A percentile compares a stretch with the other conserved stretches of the same genome.
phyloP scores from a whole-genome alignment of 1,140 invertebrate species.

The Ceratina australensis region DNA sequence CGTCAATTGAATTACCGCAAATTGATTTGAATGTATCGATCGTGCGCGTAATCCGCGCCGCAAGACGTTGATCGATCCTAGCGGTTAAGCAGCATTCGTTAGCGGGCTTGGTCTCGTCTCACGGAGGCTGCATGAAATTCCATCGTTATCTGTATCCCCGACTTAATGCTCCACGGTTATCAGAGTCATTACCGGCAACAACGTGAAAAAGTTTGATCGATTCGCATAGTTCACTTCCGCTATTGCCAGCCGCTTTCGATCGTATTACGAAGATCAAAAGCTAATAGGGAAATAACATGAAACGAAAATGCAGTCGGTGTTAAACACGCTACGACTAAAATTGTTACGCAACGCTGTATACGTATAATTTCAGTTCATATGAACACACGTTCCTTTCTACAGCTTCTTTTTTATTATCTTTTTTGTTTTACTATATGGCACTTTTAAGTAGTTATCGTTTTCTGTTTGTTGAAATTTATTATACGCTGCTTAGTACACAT shows the following conservation, averaged over 20 bases:
- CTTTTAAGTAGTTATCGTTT: no score
- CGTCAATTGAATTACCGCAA: slow-evolving; percentile 13
- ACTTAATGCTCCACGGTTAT: slow-evolving; percentile 42
- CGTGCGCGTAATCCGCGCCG: slow-evolving; percentile 20
- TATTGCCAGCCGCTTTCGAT: slow-evolving; percentile 20
- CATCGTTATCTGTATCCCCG: slow-evolving; percentile 41
- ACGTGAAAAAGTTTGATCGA: slow-evolving; percentile 10
- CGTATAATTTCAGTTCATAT: no score
- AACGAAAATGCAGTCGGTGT: no score
- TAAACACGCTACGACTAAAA: no score
- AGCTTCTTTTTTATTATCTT: no score
- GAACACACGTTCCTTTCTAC: no score
- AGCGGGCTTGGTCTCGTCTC: slow-evolving; percentile 12
- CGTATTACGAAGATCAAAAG: slow-evolving; percentile 10
- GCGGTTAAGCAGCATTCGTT: slow-evolving; percentile 41
- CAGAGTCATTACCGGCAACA: slow-evolving; percentile 24
- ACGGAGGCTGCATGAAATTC: slow-evolving; percentile 40
- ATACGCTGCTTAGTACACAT: no score
- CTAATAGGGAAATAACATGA: background rate
- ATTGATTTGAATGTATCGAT: slow-evolving; percentile 14
- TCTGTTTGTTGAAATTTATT: no score
- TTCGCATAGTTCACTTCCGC: slow-evolving; percentile 15
- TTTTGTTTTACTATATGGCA: no score
- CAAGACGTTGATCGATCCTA: slow-evolving; percentile 51
- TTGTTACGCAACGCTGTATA: no score